Percentiles rank a stretch among this genome's conserved stretches.
Evolutionary conservation across 1,140 invertebrate genomes (phyloP).

Genomic region (Halesus radiatus): DNA sequence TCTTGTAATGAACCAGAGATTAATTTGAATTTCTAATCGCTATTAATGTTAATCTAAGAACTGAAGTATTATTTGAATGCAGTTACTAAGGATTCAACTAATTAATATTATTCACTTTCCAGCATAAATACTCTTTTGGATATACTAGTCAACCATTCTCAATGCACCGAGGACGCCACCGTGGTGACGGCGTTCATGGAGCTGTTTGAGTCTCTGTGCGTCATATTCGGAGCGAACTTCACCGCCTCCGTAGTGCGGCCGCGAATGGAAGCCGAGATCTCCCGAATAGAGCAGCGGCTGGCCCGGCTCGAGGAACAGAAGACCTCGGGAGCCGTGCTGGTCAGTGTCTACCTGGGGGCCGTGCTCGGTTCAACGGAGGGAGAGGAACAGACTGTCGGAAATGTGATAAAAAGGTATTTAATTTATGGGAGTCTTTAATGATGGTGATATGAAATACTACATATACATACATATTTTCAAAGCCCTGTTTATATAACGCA

Average conservation of each 20-base stretch:
- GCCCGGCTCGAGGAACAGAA: constrained; percentile 64
- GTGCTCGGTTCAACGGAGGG: constrained; percentile 61
- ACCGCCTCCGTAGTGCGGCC: constrained; percentile 61
- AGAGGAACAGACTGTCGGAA: constrained; percentile 58
- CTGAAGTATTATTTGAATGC: too few species aligned
- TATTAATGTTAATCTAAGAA: too few species aligned
- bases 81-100: too few species aligned
- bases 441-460: too few species aligned
- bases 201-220: constrained; percentile 45
- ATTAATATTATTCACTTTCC: background rate
- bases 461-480: too few species aligned
- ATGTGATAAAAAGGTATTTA: constrained; percentile 66
- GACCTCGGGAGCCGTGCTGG: constrained; percentile 61
- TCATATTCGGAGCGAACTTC: constrained; percentile 62
- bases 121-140: constrained; percentile 48
- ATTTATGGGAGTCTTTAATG: background rate
- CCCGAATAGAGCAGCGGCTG: constrained; percentile 65
- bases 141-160: constrained; percentile 33
- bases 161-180: constrained; percentile 11
- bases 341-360: constrained; percentile 66
- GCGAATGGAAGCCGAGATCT: constrained; percentile 63
- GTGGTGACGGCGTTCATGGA: constrained; percentile 36
- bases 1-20: too few species aligned
- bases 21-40: too few species aligned
- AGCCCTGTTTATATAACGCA: too few species aligned